Percentiles rank a stretch among this genome's conserved stretches.
phyloP scores from a whole-genome alignment of 2,113 vertebrate genomes.

The Sebastes schlegelii region DNA sequence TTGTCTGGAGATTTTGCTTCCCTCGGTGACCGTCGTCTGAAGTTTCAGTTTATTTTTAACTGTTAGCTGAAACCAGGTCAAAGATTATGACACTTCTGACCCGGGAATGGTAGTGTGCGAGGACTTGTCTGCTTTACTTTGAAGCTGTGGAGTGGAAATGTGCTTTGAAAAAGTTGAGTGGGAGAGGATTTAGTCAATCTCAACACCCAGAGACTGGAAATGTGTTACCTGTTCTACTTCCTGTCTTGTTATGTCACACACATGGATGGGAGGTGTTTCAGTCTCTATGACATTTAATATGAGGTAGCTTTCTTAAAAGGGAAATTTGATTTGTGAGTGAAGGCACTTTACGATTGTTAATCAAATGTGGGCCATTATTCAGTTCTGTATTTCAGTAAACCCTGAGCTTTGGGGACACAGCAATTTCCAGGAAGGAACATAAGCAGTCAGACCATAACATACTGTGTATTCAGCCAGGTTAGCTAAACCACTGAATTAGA shows the following conservation, averaged over 20 bases:
- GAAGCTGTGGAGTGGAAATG: constrained; percentile 13
- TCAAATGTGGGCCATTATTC: background rate
- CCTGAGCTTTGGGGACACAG: background rate
- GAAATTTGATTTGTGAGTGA: background rate
- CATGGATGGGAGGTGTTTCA: background rate
- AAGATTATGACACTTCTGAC: constrained; percentile 9
- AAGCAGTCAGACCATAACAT: background rate
- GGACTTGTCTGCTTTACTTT: constrained; percentile 21
- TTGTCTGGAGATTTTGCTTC: background rate
- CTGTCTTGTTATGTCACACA: background rate
- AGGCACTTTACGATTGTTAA: background rate
- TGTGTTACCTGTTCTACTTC: background rate
- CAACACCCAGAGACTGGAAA: background rate
- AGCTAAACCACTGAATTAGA: background rate
- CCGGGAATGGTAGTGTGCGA: background rate
- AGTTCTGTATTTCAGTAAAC: background rate
- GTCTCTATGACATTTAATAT: background rate
- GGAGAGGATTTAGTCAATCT: constrained; percentile 9
- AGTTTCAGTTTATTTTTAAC: constrained; percentile 28
- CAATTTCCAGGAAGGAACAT: background rate
- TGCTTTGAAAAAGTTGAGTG: constrained; percentile 18
- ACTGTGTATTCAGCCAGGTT: background rate
- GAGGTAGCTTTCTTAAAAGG: background rate
- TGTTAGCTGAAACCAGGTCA: constrained; percentile 6
- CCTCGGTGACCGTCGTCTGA: background rate